Evolutionary conservation across 1,140 invertebrate species (phyloP).

Genomic region (Asobara japonica): DNA sequence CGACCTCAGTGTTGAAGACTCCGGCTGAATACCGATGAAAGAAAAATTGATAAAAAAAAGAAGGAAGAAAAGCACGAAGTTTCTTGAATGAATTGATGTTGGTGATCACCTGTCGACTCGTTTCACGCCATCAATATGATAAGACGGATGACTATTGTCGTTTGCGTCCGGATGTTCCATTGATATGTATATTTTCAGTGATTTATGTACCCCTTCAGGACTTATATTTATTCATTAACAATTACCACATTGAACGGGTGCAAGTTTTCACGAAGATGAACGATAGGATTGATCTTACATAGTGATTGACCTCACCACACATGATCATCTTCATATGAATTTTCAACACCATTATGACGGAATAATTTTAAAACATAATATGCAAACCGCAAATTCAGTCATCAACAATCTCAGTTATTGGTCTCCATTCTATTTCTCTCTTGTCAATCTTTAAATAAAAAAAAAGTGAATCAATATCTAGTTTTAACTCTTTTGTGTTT

Average conservation of each 20-base stretch:
- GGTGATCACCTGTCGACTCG: slow-evolving; percentile 47
- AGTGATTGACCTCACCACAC: not conserved
- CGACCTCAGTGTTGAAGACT: slow-evolving; percentile 30
- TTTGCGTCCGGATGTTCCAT: slow-evolving; percentile 34
- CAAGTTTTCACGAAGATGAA: not conserved
- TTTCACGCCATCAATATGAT: slow-evolving; percentile 10
- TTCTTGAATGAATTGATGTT: slow-evolving; percentile 35
- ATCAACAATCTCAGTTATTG: too few species aligned
- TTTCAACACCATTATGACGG: not conserved
- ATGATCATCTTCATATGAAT: not conserved
- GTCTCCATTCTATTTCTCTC: too few species aligned
- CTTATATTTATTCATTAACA: slow-evolving; percentile 59
- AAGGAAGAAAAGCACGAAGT: not conserved
- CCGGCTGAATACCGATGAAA: not conserved
- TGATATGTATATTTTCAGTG: slow-evolving; percentile 46
- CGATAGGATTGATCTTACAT: not conserved
- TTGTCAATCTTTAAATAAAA: too few species aligned
- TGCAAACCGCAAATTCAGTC: not conserved
- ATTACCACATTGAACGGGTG: slow-evolving; percentile 40
- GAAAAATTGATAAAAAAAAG: not conserved
- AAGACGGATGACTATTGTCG: slow-evolving; percentile 9
- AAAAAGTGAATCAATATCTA: too few species aligned
- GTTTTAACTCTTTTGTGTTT: too few species aligned
- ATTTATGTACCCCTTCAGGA: slow-evolving; percentile 41
- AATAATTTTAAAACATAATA: not conserved